phyloP scores from a whole-genome alignment of 2,888 invertebrate genomes.

The Achlya flavicornis region DNA sequence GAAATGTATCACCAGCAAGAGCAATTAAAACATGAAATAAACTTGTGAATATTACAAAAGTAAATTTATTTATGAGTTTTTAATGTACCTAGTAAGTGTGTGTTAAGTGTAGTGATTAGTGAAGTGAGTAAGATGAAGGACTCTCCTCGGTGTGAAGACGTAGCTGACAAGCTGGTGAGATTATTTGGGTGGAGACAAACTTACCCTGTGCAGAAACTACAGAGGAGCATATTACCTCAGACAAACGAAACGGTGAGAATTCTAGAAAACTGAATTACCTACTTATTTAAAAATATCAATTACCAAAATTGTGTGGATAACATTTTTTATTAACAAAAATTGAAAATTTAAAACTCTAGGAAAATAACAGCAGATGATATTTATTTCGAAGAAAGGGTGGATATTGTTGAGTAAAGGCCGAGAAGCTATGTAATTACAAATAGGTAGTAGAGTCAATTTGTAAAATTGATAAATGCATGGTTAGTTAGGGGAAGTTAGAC shows the following conservation, averaged over 20 bases:
- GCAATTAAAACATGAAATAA: not conserved
- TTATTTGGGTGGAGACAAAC: constrained; percentile 92
- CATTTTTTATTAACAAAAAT: too few species aligned
- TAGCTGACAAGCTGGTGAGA: constrained; percentile 90
- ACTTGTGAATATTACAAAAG: not conserved
- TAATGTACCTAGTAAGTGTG: constrained; percentile 16
- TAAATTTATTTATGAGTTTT: not conserved
- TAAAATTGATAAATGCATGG: not conserved
- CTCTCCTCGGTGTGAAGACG: constrained; percentile 88
- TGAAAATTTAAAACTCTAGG: too few species aligned
- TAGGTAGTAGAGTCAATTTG: not conserved
- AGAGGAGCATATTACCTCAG: constrained; percentile 83
- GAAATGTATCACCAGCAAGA: not conserved
- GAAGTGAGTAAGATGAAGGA: constrained; percentile 80
- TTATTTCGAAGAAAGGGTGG: too few species aligned
- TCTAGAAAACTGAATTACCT: not conserved
- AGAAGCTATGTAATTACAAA: too few species aligned
- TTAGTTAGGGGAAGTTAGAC: too few species aligned
- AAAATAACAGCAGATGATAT: too few species aligned
- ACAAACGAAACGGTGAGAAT: constrained; percentile 67
- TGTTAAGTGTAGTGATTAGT: constrained; percentile 26
- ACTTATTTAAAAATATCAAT: too few species aligned
- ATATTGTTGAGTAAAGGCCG: not conserved
- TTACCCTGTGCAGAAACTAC: constrained; percentile 90
- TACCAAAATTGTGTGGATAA: too few species aligned